Evolutionary conservation across 2,888 invertebrate species (phyloP).

Genomic region (Drosophila ochracea): DNA sequence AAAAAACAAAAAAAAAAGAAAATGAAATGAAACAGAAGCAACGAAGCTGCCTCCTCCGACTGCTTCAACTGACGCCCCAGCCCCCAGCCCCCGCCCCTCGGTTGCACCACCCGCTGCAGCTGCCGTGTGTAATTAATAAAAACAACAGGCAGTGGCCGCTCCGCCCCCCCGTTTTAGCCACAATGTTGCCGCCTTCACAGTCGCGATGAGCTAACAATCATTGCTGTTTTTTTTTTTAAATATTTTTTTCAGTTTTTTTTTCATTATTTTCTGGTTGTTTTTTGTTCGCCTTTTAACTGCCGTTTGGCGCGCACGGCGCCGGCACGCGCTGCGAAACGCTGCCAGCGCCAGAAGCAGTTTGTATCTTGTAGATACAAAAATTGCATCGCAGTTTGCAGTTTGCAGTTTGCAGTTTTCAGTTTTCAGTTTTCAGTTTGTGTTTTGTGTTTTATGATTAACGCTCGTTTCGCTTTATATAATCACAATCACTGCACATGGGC

Average conservation of each 20-base stretch:
- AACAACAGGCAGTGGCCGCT: slow-evolving; percentile 67
- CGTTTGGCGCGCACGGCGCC: slow-evolving; percentile 64
- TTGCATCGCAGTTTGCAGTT: slow-evolving; percentile 22
- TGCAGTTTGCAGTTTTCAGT: neutral
- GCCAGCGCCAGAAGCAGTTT: slow-evolving; percentile 46
- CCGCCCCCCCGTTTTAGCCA: slow-evolving; percentile 31
- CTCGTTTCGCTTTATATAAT: slow-evolving; percentile 75
- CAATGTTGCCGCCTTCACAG: slow-evolving; percentile 47
- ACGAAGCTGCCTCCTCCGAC: slow-evolving; percentile 35
- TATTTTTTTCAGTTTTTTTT: neutral
- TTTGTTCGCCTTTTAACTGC: slow-evolving; percentile 61
- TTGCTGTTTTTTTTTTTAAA: slow-evolving; percentile 11
- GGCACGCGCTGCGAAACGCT: slow-evolving; percentile 70
- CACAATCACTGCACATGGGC: slow-evolving; percentile 62
- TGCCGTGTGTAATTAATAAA: slow-evolving; percentile 76
- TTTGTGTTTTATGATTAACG: slow-evolving; percentile 71
- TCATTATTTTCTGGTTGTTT: slow-evolving; percentile 1
- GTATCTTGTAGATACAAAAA: slow-evolving; percentile 76
- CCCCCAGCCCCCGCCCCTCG: neutral
- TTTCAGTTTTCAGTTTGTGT: neutral
- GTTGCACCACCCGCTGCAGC: slow-evolving; percentile 24
- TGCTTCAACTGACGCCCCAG: neutral
- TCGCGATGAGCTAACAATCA: slow-evolving; percentile 69
- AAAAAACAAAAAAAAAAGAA: neutral
- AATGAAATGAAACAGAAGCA: slow-evolving; percentile 38